Evolutionary conservation across 2,888 invertebrate genomes (phyloP).

Genomic region (Euzetes globulus): DNA sequence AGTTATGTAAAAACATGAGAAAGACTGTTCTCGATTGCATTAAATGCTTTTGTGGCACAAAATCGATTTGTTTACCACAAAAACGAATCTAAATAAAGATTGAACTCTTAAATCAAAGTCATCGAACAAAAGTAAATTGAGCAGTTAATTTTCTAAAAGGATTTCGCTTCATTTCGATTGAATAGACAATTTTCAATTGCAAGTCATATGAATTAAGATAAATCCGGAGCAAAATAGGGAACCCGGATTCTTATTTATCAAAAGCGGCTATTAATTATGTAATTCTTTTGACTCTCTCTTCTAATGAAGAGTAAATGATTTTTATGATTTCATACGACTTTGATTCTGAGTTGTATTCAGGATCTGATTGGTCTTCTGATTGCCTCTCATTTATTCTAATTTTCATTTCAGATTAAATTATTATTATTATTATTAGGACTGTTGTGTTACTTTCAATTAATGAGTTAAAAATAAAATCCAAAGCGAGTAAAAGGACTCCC

Average conservation of each 20-base stretch:
- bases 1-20: neutral
- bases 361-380: neutral
- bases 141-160: neutral
- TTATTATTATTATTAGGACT: neutral
- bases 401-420: constrained; percentile 9
- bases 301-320: no score
- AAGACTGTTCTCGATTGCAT: neutral
- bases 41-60: neutral
- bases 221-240: neutral
- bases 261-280: no score
- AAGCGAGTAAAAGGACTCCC: neutral
- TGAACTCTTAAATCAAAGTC: no score
- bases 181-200: neutral
- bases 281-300: no score
- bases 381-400: constrained; percentile 1
- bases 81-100: no score
- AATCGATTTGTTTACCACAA: neutral
- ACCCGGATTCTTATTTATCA: no score
- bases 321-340: neutral
- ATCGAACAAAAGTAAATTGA: neutral
- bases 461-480: constrained; percentile 19
- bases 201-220: neutral
- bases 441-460: constrained; percentile 6
- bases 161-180: neutral
- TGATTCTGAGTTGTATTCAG: neutral